Evolutionary conservation across 2,113 vertebrate genomes (phyloP).

Genomic region (Centropristis striata): DNA sequence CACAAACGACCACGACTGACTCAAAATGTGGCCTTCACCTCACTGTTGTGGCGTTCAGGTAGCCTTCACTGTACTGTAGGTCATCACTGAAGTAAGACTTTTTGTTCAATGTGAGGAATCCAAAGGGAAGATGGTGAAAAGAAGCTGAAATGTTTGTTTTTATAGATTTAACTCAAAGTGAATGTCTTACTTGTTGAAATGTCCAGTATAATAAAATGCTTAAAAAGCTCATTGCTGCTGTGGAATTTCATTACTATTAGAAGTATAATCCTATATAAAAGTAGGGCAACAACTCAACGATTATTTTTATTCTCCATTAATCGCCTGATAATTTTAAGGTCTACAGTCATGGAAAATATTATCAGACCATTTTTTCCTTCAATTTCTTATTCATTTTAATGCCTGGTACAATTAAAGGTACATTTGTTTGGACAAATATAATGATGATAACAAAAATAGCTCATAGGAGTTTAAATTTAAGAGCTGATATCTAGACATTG

Average conservation of each 20-base stretch:
- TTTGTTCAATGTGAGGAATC: conserved; percentile 21
- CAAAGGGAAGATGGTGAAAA: conserved; percentile 46
- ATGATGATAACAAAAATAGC: no score
- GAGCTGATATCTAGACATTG: no score
- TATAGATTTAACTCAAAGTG: conserved; percentile 9
- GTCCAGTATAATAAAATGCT: conserved; percentile 48
- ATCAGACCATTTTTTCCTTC: no score
- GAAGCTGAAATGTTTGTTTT: background rate
- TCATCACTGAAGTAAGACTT: conserved; percentile 45
- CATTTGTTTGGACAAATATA: no score
- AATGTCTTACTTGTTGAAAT: conserved; percentile 11
- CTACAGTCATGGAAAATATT: no score
- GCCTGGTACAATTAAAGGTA: no score
- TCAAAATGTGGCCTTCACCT: background rate
- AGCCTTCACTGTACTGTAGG: conserved; percentile 68
- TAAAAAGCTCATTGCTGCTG: background rate
- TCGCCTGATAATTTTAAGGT: no score
- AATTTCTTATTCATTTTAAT: no score
- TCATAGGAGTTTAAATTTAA: no score
- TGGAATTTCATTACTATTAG: background rate
- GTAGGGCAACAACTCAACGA: no score
- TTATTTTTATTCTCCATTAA: no score
- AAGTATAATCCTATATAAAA: background rate
- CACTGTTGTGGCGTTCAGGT: conserved; percentile 37
- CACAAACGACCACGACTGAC: background rate